phyloP scores from a whole-genome alignment of 2,888 invertebrate species.

The Netelia melanura region DNA sequence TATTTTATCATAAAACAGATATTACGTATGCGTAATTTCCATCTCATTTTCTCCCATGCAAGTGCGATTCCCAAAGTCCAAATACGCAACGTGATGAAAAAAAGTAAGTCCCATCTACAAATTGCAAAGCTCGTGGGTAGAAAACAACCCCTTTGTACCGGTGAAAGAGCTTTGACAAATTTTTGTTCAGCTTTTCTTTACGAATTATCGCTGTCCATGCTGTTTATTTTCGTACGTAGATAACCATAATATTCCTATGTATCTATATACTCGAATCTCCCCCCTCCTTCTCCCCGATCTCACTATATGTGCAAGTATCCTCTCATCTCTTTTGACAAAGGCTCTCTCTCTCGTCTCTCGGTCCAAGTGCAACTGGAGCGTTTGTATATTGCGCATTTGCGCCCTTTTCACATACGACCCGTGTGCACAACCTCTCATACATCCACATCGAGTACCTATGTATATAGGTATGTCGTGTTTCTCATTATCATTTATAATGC shows the following conservation, averaged over 20 bases:
- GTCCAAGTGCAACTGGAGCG: slow-evolving; percentile 16
- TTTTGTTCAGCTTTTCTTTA: background rate
- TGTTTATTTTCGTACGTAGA: slow-evolving; percentile 4
- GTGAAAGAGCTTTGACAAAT: background rate
- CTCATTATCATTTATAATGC: slow-evolving; percentile 40
- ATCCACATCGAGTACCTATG: background rate
- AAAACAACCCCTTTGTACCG: background rate
- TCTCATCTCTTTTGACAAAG: slow-evolving; percentile 29
- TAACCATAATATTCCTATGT: background rate
- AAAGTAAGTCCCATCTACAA: too few species aligned
- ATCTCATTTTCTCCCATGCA: too few species aligned
- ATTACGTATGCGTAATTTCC: too few species aligned
- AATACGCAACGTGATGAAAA: too few species aligned
- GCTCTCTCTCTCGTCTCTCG: background rate
- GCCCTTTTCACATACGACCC: background rate
- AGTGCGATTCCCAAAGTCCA: too few species aligned
- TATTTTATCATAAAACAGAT: too few species aligned
- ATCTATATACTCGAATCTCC: background rate
- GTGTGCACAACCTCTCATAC: background rate
- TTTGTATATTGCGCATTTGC: slow-evolving; percentile 52
- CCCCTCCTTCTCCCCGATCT: too few species aligned
- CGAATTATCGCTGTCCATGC: slow-evolving; percentile 31
- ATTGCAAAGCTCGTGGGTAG: too few species aligned
- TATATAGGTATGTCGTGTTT: slow-evolving; percentile 3
- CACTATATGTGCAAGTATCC: background rate